phyloP scores from a whole-genome alignment of 2,113 vertebrate genomes.

The Pollimyrus isidori region DNA sequence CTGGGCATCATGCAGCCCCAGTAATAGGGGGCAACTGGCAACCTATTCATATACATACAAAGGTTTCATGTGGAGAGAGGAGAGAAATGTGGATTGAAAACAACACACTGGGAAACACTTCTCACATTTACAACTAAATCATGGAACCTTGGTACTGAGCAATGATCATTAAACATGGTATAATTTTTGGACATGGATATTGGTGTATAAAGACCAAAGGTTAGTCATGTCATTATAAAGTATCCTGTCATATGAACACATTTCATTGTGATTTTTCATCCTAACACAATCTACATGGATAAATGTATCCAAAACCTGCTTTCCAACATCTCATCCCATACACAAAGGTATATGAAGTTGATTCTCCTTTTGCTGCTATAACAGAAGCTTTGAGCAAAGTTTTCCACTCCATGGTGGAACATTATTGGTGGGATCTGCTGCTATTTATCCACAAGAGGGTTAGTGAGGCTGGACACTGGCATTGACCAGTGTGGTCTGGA shows the following conservation, averaged over 20 bases:
- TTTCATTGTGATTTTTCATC: not conserved
- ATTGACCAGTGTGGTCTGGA: not conserved
- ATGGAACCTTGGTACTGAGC: not conserved
- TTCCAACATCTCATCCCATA: not conserved
- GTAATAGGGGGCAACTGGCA: conserved; percentile 51
- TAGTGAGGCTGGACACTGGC: not conserved
- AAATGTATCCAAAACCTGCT: not conserved
- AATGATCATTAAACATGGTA: not conserved
- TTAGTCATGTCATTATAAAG: not conserved
- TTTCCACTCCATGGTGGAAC: not conserved
- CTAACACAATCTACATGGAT: not conserved
- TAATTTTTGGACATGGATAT: not conserved
- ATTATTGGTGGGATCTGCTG: not conserved
- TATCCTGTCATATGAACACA: not conserved
- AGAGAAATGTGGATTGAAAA: not conserved
- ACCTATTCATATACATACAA: conserved; percentile 10
- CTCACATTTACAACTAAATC: not conserved
- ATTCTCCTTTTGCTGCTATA: not conserved
- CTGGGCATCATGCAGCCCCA: conserved; percentile 44
- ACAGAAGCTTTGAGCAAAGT: not conserved
- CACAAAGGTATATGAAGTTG: not conserved
- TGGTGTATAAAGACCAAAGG: not conserved
- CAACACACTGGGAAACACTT: not conserved
- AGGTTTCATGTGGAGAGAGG: not conserved
- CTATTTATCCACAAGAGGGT: not conserved